A percentile compares a stretch with the other conserved stretches of the same genome.
phyloP scores from a whole-genome alignment of 2,888 invertebrate species.

The Agrenia bidenticulata region DNA sequence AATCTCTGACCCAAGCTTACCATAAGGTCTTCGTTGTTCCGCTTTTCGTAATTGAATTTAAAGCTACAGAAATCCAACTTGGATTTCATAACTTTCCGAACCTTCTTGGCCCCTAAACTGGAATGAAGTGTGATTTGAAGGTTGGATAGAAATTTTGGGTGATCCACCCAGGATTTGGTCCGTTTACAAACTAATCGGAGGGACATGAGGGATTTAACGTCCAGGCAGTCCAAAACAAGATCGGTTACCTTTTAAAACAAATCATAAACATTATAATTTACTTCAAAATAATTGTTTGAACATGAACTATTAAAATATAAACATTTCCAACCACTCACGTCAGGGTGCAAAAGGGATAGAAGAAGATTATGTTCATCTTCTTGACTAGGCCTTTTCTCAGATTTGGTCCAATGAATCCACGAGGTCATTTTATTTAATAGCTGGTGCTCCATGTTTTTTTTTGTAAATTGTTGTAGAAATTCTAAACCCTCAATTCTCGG shows the following conservation, averaged over 20 bases:
- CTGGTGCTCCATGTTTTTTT: slow-evolving; percentile 34
- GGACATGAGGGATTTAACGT: slow-evolving; percentile 25
- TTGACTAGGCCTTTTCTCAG: slow-evolving; percentile 27
- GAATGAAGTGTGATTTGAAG: slow-evolving; percentile 32
- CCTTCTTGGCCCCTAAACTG: slow-evolving; percentile 26
- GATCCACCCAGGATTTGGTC: slow-evolving; percentile 39
- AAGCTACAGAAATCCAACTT: slow-evolving; percentile 35
- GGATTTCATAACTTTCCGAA: slow-evolving; percentile 34
- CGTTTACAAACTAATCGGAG: slow-evolving; percentile 29
- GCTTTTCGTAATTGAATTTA: slow-evolving; percentile 10
- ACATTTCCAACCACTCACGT: too few relatives aligned
- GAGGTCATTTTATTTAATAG: slow-evolving; percentile 32
- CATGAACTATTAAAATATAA: too few relatives aligned
- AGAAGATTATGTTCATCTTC: slow-evolving; percentile 28
- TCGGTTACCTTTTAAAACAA: slow-evolving; percentile 27
- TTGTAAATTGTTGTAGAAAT: too few relatives aligned
- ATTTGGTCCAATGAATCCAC: slow-evolving; percentile 33
- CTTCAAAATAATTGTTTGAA: too few relatives aligned
- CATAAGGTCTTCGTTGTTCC: slow-evolving; percentile 15
- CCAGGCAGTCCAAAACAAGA: slow-evolving; percentile 28
- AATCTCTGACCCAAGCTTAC: slow-evolving; percentile 26
- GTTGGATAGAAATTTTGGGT: slow-evolving; percentile 22
- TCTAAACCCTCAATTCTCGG: too few relatives aligned
- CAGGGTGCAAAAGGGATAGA: slow-evolving; percentile 29
- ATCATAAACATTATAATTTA: not conserved